Evolutionary conservation across 2,113 vertebrate species (phyloP).

Genomic region (Notarius lentiginosus): DNA sequence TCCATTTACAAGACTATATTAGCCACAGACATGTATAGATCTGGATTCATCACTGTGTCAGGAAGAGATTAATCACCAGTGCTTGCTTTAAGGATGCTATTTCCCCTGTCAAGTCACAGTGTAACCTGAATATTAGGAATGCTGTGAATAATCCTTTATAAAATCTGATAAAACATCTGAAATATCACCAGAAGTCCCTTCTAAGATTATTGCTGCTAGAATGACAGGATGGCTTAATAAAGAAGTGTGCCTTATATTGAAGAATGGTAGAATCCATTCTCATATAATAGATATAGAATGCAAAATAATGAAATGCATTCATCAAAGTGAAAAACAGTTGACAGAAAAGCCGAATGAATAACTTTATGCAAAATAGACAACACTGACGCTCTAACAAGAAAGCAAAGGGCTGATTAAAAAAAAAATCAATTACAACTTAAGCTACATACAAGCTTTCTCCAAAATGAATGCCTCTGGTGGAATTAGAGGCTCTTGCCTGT

Average conservation of each 20-base stretch:
- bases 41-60: neutral
- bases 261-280: constrained; percentile 6
- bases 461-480: constrained; percentile 15
- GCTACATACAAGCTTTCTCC: constrained; percentile 19
- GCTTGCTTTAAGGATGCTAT: neutral
- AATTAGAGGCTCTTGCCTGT: constrained; percentile 34
- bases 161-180: neutral
- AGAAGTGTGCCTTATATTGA: neutral
- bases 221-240: neutral
- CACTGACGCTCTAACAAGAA: neutral
- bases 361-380: neutral
- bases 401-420: neutral
- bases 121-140: neutral
- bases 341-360: constrained; percentile 8
- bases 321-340: neutral
- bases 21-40: neutral
- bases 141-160: neutral
- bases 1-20: constrained; percentile 21
- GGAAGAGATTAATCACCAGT: neutral
- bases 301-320: neutral
- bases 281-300: constrained; percentile 14
- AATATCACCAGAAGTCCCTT: neutral
- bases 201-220: neutral
- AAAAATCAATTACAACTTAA: constrained; percentile 28
- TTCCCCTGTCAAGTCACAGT: neutral